Evolutionary conservation across 2,888 invertebrate genomes (phyloP).

Genomic region (Kryphioiulus occultus): DNA sequence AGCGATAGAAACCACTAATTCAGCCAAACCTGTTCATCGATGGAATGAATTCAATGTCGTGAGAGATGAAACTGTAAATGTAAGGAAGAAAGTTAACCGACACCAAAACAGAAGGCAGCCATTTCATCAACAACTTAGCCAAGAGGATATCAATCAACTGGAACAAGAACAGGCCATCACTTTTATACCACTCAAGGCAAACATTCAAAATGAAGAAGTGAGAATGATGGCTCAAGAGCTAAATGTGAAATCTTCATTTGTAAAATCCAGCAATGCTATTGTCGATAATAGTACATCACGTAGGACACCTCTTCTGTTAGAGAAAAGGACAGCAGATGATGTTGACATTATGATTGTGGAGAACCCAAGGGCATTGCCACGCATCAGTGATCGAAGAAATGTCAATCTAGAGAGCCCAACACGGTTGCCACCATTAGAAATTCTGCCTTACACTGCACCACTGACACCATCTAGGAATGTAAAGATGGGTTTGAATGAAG

Average conservation of each 20-base stretch:
- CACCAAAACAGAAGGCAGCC: not conserved
- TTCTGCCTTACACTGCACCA: not conserved
- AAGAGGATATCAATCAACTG: constrained; percentile 43
- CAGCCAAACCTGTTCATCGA: too few relatives aligned
- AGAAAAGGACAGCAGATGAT: not conserved
- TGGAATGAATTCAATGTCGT: too few relatives aligned
- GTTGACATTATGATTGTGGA: not conserved
- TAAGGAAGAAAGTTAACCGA: too few relatives aligned
- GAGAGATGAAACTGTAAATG: not conserved
- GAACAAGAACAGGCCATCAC: constrained; percentile 10
- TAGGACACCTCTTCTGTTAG: too few relatives aligned
- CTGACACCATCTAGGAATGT: not conserved
- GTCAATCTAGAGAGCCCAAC: not conserved
- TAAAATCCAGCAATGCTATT: not conserved
- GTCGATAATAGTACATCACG: not conserved
- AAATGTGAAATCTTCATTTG: too few relatives aligned
- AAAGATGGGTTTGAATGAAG: not conserved
- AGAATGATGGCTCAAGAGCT: too few relatives aligned
- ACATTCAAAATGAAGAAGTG: too few relatives aligned
- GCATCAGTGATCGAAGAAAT: not conserved
- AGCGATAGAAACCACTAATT: too few relatives aligned
- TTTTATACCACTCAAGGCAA: not conserved
- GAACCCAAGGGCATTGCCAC: not conserved
- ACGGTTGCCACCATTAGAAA: not conserved
- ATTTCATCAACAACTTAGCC: constrained; percentile 27